Evolutionary conservation across 1,140 invertebrate genomes (phyloP).

Genomic region (Pollicipes pollicipes): DNA sequence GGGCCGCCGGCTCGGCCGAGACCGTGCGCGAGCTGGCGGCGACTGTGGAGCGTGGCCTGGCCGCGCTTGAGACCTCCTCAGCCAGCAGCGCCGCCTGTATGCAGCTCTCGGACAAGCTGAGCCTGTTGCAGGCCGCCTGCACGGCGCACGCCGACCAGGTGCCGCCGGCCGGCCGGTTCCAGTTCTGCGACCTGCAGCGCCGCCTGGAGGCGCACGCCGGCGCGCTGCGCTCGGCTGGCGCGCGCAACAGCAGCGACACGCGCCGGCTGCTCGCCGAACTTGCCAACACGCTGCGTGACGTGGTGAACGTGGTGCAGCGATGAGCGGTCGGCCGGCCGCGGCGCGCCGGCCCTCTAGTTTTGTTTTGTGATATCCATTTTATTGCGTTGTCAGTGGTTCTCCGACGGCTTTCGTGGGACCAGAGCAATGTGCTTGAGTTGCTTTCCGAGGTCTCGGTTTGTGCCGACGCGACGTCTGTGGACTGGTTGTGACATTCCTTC

Average conservation of each 20-base stretch:
- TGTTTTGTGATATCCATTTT: neutral
- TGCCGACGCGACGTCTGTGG: neutral
- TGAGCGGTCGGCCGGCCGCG: neutral
- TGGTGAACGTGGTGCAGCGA: neutral
- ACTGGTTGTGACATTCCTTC: neutral
- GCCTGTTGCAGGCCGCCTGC: slow-evolving; percentile 55
- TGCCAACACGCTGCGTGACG: neutral
- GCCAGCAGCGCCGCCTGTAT: slow-evolving; percentile 43
- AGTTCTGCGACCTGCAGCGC: slow-evolving; percentile 65
- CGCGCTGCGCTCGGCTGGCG: slow-evolving; percentile 49
- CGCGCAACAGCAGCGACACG: neutral
- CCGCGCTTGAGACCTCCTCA: slow-evolving; percentile 34
- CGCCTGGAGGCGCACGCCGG: slow-evolving; percentile 60
- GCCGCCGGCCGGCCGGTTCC: slow-evolving; percentile 69
- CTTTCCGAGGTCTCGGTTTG: too few relatives aligned
- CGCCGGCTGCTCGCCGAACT: neutral
- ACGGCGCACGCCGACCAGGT: slow-evolving; percentile 49
- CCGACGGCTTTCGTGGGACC: neutral
- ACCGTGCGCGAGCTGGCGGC: slow-evolving; percentile 48
- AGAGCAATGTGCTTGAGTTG: too few relatives aligned
- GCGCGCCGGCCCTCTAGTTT: neutral
- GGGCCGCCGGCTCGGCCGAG: slow-evolving; percentile 31
- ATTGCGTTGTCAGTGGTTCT: neutral
- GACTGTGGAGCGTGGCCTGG: slow-evolving; percentile 43
- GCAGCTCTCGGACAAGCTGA: slow-evolving; percentile 67